phyloP scores from a whole-genome alignment of 2,888 invertebrate species.

The Dryobota labecula region DNA sequence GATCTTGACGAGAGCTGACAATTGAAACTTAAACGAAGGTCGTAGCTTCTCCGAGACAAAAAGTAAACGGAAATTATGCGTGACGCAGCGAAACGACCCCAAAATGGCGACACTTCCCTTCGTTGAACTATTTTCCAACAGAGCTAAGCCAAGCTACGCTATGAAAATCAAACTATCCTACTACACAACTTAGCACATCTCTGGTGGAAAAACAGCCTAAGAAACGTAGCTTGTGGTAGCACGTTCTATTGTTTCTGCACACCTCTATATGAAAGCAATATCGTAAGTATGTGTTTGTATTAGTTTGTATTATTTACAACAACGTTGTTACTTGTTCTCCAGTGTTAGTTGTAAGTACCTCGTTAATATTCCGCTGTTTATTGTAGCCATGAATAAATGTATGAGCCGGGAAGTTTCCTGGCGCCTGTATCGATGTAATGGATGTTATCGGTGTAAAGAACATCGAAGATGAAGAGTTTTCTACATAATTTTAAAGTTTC shows the following conservation, averaged over 20 bases:
- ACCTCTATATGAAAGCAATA: slow-evolving; percentile 10
- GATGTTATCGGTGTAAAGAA: slow-evolving; percentile 15
- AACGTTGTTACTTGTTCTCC: slow-evolving; percentile 20
- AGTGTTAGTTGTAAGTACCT: slow-evolving; percentile 48
- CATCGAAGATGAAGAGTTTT: slow-evolving; percentile 37
- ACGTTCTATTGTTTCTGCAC: background rate
- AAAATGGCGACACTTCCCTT: too few species aligned
- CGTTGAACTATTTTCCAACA: too few species aligned
- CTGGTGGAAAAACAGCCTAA: background rate
- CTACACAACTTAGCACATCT: background rate
- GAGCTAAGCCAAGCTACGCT: too few species aligned
- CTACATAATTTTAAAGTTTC: background rate
- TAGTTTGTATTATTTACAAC: slow-evolving; percentile 33
- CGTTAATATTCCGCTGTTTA: slow-evolving; percentile 57
- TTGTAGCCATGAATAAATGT: slow-evolving; percentile 53
- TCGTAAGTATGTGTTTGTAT: background rate
- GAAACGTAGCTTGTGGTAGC: background rate
- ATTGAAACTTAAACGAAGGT: too few species aligned
- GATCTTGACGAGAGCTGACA: too few species aligned
- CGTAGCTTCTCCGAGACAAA: too few species aligned
- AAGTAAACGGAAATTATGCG: too few species aligned
- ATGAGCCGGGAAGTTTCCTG: slow-evolving; percentile 45
- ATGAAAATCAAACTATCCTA: background rate
- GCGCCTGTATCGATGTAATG: slow-evolving; percentile 41
- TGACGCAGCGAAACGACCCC: too few species aligned